phyloP scores from a whole-genome alignment of 2,113 vertebrate genomes.

The Asarcornis scutulata region DNA sequence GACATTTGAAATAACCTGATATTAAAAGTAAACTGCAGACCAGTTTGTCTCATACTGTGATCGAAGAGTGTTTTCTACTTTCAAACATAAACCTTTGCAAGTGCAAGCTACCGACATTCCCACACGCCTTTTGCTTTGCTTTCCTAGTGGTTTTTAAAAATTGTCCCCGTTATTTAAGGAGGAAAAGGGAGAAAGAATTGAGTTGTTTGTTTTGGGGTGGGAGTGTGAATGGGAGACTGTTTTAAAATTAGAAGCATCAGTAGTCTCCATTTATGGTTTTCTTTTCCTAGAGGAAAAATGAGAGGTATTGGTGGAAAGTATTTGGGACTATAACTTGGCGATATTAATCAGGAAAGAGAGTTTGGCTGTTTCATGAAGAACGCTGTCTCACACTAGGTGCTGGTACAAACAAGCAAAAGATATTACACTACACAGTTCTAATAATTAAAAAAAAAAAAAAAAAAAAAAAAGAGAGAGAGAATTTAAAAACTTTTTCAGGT shows the following conservation, averaged over 20 bases:
- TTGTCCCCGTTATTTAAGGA: background rate
- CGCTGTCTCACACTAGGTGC: background rate
- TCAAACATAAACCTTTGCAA: background rate
- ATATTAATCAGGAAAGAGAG: background rate
- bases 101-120: background rate
- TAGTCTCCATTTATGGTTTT: slow-evolving; percentile 13
- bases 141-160: slow-evolving; percentile 28
- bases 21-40: background rate
- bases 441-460: background rate
- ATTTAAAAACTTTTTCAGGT: background rate
- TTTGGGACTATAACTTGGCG: background rate
- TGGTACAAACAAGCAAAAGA: background rate
- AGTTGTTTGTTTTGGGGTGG: slow-evolving; percentile 30
- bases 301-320: slow-evolving; percentile 29
- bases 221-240: slow-evolving; percentile 18
- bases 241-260: slow-evolving; percentile 49
- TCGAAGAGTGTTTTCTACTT: background rate
- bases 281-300: slow-evolving; percentile 24
- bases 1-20: background rate
- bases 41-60: background rate
- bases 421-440: background rate
- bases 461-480: background rate
- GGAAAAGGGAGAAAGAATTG: background rate
- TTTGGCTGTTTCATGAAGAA: background rate
- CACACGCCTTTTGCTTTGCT: slow-evolving; percentile 16